Evolutionary conservation across 2,797 vertebrate genomes (phyloP).

Genomic region (Heterohyrax brucei): DNA sequence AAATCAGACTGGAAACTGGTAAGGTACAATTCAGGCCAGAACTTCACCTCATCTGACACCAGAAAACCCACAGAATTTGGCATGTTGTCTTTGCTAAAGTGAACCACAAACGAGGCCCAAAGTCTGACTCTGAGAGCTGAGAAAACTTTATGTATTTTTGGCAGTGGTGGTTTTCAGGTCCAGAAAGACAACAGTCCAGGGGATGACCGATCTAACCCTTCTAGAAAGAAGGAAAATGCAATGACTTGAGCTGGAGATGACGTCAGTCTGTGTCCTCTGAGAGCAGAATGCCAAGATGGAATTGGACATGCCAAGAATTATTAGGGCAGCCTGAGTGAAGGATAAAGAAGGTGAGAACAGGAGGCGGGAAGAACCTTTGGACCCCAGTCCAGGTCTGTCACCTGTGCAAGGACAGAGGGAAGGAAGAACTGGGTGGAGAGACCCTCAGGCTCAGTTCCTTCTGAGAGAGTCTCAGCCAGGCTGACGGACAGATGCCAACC

Average conservation of each 20-base stretch:
- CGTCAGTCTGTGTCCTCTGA: background rate
- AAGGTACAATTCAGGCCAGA: slow-evolving; percentile 13
- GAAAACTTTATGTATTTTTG: background rate
- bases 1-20: slow-evolving; percentile 1
- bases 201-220: background rate
- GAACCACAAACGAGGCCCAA: background rate
- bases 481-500: background rate
- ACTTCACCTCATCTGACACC: background rate
- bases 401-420: background rate
- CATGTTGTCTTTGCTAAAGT: background rate
- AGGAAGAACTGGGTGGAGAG: background rate
- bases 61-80: slow-evolving; percentile 22
- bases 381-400: too few species aligned
- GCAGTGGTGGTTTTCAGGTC: background rate
- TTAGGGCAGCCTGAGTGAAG: background rate
- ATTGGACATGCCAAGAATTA: background rate
- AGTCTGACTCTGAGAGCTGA: background rate
- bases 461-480: too few species aligned
- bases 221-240: slow-evolving; percentile 12
- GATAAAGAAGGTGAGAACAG: too few species aligned
- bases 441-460: background rate
- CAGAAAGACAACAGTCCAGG: slow-evolving; percentile 17
- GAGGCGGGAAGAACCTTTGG: background rate
- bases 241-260: slow-evolving; percentile 1
- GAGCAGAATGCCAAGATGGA: background rate